Conservation (phyloP, 2,113 vertebrate species). For the Triplophysa siluroides region DNA sequence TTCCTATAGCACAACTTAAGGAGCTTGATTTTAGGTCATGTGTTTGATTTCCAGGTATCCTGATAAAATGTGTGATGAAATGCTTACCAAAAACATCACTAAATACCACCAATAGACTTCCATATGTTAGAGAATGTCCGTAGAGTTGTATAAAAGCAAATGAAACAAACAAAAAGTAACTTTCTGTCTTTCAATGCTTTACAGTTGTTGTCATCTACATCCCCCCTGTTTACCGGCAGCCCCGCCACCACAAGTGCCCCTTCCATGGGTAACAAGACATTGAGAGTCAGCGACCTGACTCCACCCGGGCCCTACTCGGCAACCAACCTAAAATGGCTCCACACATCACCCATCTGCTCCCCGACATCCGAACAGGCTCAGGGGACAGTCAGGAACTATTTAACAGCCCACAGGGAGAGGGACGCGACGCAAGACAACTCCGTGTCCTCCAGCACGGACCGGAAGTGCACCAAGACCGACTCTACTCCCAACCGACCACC, state of each 20-base stretch:
- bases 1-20: no score
- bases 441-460: constrained; percentile 78
- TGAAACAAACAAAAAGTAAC: background rate
- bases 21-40: no score
- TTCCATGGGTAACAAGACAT: constrained; percentile 58
- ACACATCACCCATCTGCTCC: constrained; percentile 78
- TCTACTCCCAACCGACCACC: constrained; percentile 60
- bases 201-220: constrained; percentile 64
- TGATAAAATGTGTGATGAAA: no score
- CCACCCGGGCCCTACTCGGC: constrained; percentile 70
- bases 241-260: constrained; percentile 54
- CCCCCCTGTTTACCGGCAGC: constrained; percentile 40
- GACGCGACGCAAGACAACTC: constrained; percentile 76
- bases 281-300: constrained; percentile 68
- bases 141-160: no score
- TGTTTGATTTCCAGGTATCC: no score
- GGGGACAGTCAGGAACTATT: constrained; percentile 64
- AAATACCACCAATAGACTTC: no score
- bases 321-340: constrained; percentile 77
- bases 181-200: constrained; percentile 21
- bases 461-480: constrained; percentile 58
- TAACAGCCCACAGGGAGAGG: constrained; percentile 58
- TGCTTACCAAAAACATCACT: no score
- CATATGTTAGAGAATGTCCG: no score
- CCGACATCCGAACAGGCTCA: constrained; percentile 64